Conservation (phyloP, 1,140 invertebrate species). For the Chrysoperla carnea region DNA sequence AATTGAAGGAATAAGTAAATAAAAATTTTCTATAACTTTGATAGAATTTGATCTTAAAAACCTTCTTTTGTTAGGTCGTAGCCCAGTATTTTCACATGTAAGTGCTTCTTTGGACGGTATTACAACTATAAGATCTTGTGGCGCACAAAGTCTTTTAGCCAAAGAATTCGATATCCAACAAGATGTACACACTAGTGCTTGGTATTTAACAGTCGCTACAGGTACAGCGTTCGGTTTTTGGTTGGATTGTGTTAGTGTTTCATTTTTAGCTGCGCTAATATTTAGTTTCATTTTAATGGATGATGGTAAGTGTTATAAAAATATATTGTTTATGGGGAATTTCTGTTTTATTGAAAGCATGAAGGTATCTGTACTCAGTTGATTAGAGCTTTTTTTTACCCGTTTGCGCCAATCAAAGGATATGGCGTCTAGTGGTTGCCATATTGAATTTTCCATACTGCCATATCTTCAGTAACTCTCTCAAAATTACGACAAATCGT, state of each 20-base stretch:
- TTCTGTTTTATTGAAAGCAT: too few relatives aligned
- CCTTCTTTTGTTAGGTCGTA: conserved; percentile 33
- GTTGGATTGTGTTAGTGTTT: conserved; percentile 47
- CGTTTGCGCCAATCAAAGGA: too few relatives aligned
- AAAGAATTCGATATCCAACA: conserved; percentile 45
- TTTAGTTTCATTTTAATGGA: conserved; percentile 34
- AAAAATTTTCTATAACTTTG: too few relatives aligned
- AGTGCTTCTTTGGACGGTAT: conserved; percentile 53
- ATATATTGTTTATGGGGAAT: too few relatives aligned
- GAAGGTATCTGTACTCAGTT: too few relatives aligned
- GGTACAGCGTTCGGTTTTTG: conserved; percentile 68
- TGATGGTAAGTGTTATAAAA: conserved; percentile 21
- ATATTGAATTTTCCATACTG: too few relatives aligned
- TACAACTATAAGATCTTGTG: conserved; percentile 52
- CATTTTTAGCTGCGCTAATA: conserved; percentile 50
- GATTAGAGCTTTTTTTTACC: too few relatives aligned
- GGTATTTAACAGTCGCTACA: conserved; percentile 58
- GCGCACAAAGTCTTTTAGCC: conserved; percentile 38
- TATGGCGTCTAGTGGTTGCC: too few relatives aligned
- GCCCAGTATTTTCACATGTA: conserved; percentile 63
- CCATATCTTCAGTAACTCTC: too few relatives aligned
- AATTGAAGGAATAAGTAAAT: conserved; percentile 64
- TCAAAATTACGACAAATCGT: too few relatives aligned
- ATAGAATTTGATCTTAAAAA: too few relatives aligned
- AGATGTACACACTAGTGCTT: conserved; percentile 53